phyloP scores from a whole-genome alignment of 1,140 invertebrate species.

The Conus ventricosus region DNA sequence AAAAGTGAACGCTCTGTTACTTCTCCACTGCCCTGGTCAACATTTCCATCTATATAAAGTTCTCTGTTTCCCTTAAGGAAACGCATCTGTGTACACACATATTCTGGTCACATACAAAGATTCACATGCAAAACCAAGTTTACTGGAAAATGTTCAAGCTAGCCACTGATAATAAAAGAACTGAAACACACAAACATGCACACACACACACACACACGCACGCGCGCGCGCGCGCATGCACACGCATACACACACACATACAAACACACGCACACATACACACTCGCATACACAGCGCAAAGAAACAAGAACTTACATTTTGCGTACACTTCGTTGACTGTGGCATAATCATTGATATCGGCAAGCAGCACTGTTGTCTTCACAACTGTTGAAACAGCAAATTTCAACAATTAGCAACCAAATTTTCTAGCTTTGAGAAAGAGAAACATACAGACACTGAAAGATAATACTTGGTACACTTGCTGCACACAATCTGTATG shows the following conservation, averaged over 20 bases:
- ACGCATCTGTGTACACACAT: too few relatives aligned
- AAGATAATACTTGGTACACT: not conserved
- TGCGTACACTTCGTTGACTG: conserved; percentile 89
- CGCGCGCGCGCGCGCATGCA: not conserved
- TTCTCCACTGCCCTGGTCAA: too few relatives aligned
- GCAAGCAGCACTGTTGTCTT: conserved; percentile 89
- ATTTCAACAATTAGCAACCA: not conserved
- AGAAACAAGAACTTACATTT: conserved; percentile 82
- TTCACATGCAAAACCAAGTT: too few relatives aligned
- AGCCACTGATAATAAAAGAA: not conserved
- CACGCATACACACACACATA: not conserved
- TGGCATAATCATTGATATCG: conserved; percentile 87
- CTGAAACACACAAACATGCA: too few relatives aligned
- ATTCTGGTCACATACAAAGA: too few relatives aligned
- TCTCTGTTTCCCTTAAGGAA: too few relatives aligned
- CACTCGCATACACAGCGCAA: not conserved
- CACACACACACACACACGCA: too few relatives aligned
- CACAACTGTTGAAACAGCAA: conserved; percentile 79
- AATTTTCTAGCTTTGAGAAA: not conserved
- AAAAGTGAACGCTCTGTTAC: too few relatives aligned
- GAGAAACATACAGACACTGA: not conserved
- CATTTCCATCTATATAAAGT: too few relatives aligned
- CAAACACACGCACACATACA: not conserved
- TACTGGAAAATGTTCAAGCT: too few relatives aligned
- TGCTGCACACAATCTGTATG: too few relatives aligned